Evolutionary conservation across 2,888 invertebrate genomes (phyloP).

Genomic region (Amiota minor): DNA sequence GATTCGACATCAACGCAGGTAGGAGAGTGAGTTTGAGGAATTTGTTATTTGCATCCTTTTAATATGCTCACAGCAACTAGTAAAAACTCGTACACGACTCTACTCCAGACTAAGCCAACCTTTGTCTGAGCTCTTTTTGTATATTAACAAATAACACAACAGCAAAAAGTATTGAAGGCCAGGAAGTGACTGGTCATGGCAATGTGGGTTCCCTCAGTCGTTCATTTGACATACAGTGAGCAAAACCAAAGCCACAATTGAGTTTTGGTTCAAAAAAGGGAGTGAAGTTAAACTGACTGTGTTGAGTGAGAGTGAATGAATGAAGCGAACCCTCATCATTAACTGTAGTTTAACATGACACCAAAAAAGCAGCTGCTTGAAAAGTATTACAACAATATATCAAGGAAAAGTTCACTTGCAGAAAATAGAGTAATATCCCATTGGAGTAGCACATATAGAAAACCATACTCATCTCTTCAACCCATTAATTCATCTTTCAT

Average conservation of each 20-base stretch:
- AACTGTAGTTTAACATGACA: slow-evolving; percentile 34
- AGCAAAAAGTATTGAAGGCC: neutral
- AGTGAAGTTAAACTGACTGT: neutral
- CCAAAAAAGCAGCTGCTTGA: slow-evolving; percentile 42
- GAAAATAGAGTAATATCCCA: too few relatives aligned
- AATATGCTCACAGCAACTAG: neutral
- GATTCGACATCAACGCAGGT: slow-evolving; percentile 25
- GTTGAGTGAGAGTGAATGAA: neutral
- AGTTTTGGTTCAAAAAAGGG: too few relatives aligned
- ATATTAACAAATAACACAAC: slow-evolving; percentile 16
- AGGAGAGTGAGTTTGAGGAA: neutral
- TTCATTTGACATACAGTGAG: neutral
- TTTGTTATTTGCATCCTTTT: too few relatives aligned
- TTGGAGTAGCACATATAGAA: too few relatives aligned
- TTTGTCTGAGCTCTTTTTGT: slow-evolving; percentile 23
- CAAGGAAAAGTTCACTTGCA: too few relatives aligned
- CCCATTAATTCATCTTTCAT: too few relatives aligned
- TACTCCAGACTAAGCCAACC: neutral
- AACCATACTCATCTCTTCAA: too few relatives aligned
- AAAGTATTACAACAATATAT: too few relatives aligned
- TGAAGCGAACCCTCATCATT: neutral
- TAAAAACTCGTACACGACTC: neutral
- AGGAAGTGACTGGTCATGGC: slow-evolving; percentile 19
- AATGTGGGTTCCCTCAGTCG: slow-evolving; percentile 5
- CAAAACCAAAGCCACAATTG: neutral